Base-by-base conservation (phyloP, 2,888 invertebrate genomes). In the Amphiduros pacificus region DNA sequence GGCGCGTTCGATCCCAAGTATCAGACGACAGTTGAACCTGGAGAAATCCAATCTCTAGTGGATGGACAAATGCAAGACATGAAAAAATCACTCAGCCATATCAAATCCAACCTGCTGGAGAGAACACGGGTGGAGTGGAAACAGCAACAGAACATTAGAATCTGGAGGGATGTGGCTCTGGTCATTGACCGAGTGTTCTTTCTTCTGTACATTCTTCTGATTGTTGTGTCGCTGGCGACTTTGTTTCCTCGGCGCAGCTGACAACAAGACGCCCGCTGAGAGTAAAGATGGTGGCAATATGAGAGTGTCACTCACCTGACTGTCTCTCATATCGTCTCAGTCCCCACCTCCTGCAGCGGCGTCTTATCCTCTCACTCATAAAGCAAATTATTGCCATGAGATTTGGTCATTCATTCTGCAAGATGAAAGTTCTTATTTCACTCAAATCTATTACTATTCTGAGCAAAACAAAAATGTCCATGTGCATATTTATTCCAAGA, bases 161-260 rank as follows among this genome's bases (percentile, higher is more conserved):
- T 31, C 20, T 56, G 56, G 56, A 44, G 44, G 29, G 56, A 49
- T 20, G 49, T 56, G 20, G 56, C 56, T 11, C 29, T 56, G 5
- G 44, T 44, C 26, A 36, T 56, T 6, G 56, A 56, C 29, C 56
- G 56, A 1, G 44, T 56, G 9, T 56, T 56, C 49, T 56, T 56
- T 20, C 9, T 56, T 6, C 27, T 56, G 44, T 56, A 56, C 48
- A 56, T 56, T n/a, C 44, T 56, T n/a, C 28, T 56, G 20, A 56
- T 56, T n/a, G 32, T 56, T n/a, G 29, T 49, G 2, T 56, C 56
- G 1, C 49, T 56, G 22, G 36, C 48, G 28, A 56, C 49, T 5
- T 41, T 56, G 9, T 56, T 56, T 27, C 56, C 56, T 1, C 2
- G 56, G 49, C 56, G 48, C 29, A 44, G 41, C 40, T 56, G 56